A percentile compares a stretch with the other conserved stretches of the same genome.
Conservation (phyloP, 2,797 vertebrate genomes). For the Scleropages formosus region DNA sequence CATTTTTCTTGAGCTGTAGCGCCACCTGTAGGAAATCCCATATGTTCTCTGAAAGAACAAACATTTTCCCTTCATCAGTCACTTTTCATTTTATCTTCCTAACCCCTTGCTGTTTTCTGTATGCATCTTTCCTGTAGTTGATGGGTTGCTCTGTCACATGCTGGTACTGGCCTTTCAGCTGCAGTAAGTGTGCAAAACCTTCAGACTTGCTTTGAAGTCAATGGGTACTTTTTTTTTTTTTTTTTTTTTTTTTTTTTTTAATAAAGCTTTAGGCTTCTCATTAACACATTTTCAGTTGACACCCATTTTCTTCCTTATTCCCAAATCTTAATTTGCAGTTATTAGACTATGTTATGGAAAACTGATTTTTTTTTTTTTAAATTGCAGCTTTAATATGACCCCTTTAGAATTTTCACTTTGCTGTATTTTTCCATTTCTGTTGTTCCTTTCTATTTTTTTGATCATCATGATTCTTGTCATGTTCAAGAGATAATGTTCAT, state of each 20-base stretch:
- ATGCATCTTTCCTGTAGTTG: conserved; percentile 39
- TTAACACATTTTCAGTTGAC: too few relatives aligned
- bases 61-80: conserved; percentile 27
- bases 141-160: conserved; percentile 37
- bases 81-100: conserved; percentile 35
- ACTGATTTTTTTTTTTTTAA: too few relatives aligned
- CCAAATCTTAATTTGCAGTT: neutral
- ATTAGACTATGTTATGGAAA: too few relatives aligned
- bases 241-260: too few relatives aligned
- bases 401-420: neutral
- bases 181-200: neutral
- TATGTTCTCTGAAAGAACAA: conserved; percentile 52
- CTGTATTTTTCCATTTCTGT: neutral
- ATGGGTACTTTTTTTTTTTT: too few relatives aligned
- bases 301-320: neutral
- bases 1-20: conserved; percentile 63
- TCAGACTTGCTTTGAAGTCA: neutral
- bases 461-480: neutral
- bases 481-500: neutral
- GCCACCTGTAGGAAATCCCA: conserved; percentile 59
- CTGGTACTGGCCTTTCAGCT: conserved; percentile 29
- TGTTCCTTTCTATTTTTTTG: neutral
- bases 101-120: too few relatives aligned
- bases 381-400: conserved; percentile 10
- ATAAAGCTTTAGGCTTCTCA: too few relatives aligned